Base-by-base conservation (phyloP, 2,113 vertebrate genomes). In the crab-eating macaque (Macaca fascicularis) region DNA sequence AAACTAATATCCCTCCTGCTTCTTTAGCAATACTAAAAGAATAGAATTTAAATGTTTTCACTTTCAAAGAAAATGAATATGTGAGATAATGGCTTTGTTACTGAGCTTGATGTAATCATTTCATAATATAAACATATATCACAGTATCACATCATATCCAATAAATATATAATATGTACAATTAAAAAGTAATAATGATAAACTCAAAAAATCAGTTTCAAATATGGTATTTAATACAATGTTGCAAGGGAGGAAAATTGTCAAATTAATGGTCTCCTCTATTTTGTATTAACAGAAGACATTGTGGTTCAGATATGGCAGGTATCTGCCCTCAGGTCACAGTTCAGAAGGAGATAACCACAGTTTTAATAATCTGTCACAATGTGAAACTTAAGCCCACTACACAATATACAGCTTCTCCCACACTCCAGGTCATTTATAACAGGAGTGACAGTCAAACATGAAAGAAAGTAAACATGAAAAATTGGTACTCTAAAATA, bases 381-480 rank as follows among this genome's bases (percentile, higher is more conserved):
- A 61, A 74, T 78, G 19, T 50, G 43, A 95, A 85, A 59, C 64
- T 45, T 70, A 52, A 64, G 30, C 19, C 93, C 32, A 45, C 93
- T 61, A 70, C 4, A 88, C 22, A 45, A 25, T 8, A 22, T 8
- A 43, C 23, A 40, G 76, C n/a, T 85, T 90, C 64, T 25, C 25
- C 57, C 43, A 88, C 17, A 57, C n/a, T 67, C 90, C 4, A 25
- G 72, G 61, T 6, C 59, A 20, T 74, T 85, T 87, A 14, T 67
- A 50, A 85, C 2, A 48, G 27, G 50, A 95, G 67, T 67, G 92
- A 74, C 57, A 84, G 80, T 80, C 76, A 78, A 94, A 93, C 16
- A 12, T 90, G 94, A 92, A 23, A 38, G 23, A 83, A 93, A 90
- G 88, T 67, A 84, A 96, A 94, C 70, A 84, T 38, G 64, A 87